Evolutionary conservation across 2,113 vertebrate genomes (phyloP).

Genomic region (Erinaceus europaeus): DNA sequence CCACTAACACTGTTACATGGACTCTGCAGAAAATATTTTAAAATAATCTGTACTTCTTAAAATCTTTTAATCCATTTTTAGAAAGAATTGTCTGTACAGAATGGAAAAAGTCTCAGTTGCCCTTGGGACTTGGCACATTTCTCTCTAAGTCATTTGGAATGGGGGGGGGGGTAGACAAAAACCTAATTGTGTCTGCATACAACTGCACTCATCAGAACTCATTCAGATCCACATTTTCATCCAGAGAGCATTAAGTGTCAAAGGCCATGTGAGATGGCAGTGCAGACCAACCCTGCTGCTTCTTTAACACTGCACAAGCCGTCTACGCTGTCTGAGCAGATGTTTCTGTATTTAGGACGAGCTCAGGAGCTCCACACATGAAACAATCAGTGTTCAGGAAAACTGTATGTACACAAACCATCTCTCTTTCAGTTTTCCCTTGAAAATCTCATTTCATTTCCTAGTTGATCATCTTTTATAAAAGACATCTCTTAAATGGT

Average conservation of each 20-base stretch:
- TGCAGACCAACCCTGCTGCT: not conserved
- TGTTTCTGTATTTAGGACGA: conserved; percentile 9
- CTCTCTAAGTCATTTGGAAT: conserved; percentile 22
- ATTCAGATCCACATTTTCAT: conserved; percentile 12
- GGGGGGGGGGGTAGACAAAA: conserved; percentile 18
- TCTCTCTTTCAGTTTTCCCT: no score
- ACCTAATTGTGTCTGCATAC: conserved; percentile 5
- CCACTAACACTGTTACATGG: not conserved
- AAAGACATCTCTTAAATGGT: no score
- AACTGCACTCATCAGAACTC: conserved; percentile 3
- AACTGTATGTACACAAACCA: no score
- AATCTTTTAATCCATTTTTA: conserved; percentile 7
- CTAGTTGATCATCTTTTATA: no score
- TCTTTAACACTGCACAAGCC: conserved; percentile 5
- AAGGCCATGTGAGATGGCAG: not conserved
- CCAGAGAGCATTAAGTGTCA: conserved; percentile 14
- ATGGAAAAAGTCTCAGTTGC: conserved; percentile 29
- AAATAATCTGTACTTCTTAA: conserved; percentile 16
- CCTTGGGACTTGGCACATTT: not conserved
- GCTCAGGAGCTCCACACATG: no score
- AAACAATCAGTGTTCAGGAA: no score
- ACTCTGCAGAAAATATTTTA: conserved; percentile 2
- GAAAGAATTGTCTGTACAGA: conserved; percentile 23
- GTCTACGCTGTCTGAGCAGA: not conserved
- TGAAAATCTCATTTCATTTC: no score